phyloP scores from a whole-genome alignment of 2,113 vertebrate species.

The Hydrolagus affinis region DNA sequence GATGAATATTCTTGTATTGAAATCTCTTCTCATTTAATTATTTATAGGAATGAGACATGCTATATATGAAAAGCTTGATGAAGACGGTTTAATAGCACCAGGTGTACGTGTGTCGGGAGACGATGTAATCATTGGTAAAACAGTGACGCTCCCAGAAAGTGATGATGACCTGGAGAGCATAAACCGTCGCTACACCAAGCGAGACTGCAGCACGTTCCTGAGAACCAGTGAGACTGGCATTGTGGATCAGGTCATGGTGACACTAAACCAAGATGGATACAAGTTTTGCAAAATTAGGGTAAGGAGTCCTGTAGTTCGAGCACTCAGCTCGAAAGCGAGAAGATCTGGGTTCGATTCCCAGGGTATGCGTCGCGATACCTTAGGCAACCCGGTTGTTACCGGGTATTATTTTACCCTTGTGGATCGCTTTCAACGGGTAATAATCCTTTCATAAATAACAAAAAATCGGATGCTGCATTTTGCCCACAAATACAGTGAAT shows the following conservation, averaged over 20 bases:
- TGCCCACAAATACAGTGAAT: too few species aligned
- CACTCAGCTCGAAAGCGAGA: too few species aligned
- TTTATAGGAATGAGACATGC: slow-evolving; percentile 87
- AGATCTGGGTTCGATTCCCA: too few species aligned
- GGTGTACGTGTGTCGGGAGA: slow-evolving; percentile 95
- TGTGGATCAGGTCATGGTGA: slow-evolving; percentile 98
- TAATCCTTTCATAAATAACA: too few species aligned
- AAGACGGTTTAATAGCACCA: slow-evolving; percentile 90
- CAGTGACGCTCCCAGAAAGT: slow-evolving; percentile 86
- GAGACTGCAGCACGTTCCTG: slow-evolving; percentile 93
- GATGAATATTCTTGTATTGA: background rate
- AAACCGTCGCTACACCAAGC: slow-evolving; percentile 86
- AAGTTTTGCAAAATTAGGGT: slow-evolving; percentile 99
- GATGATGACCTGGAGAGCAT: slow-evolving; percentile 90
- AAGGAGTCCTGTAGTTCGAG: slow-evolving; percentile 38
- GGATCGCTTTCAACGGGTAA: too few species aligned
- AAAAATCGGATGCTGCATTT: too few species aligned
- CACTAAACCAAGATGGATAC: slow-evolving; percentile 96
- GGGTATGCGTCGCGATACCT: background rate
- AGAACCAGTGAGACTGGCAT: slow-evolving; percentile 94
- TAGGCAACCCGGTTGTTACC: too few species aligned
- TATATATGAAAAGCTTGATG: slow-evolving; percentile 95
- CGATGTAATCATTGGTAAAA: slow-evolving; percentile 98
- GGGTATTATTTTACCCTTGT: too few species aligned
- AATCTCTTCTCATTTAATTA: rapidly evolving